Conservation (phyloP, 1,140 invertebrate genomes). For the Oryctes rhinoceros region DNA sequence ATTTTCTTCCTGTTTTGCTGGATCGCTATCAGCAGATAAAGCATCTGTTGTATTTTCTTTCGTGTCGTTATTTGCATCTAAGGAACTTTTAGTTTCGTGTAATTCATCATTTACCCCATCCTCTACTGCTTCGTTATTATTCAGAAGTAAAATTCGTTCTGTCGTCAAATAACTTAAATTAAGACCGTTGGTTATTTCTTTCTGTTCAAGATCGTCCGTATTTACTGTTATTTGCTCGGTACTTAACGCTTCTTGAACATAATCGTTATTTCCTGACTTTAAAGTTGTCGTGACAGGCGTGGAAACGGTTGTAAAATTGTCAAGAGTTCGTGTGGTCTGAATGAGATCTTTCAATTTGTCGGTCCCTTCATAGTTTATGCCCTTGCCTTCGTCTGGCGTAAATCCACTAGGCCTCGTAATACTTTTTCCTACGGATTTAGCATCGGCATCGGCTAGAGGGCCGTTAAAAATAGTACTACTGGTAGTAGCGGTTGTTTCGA, state of each 20-base stretch:
- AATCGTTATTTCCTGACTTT: slow-evolving; percentile 15
- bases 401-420: not conserved
- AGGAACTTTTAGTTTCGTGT: not conserved
- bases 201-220: not conserved
- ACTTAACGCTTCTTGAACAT: not conserved
- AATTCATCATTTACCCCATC: not conserved
- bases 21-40: not conserved
- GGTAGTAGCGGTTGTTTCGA: slow-evolving; percentile 20
- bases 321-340: not conserved
- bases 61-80: not conserved
- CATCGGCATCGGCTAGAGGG: not conserved
- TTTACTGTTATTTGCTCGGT: not conserved
- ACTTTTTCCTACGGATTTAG: not conserved
- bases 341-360: slow-evolving; percentile 15
- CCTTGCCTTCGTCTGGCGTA: not conserved
- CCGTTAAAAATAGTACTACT: slow-evolving; percentile 26
- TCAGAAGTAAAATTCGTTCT: not conserved
- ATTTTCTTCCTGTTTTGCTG: not conserved
- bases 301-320: slow-evolving; percentile 28
- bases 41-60: not conserved
- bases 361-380: not conserved
- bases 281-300: not conserved
- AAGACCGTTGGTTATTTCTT: not conserved
- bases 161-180: slow-evolving; percentile 10
- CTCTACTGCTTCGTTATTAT: not conserved